Evolutionary conservation across 2,797 vertebrate species (phyloP).

Genomic region (Bothrops alternatus): DNA sequence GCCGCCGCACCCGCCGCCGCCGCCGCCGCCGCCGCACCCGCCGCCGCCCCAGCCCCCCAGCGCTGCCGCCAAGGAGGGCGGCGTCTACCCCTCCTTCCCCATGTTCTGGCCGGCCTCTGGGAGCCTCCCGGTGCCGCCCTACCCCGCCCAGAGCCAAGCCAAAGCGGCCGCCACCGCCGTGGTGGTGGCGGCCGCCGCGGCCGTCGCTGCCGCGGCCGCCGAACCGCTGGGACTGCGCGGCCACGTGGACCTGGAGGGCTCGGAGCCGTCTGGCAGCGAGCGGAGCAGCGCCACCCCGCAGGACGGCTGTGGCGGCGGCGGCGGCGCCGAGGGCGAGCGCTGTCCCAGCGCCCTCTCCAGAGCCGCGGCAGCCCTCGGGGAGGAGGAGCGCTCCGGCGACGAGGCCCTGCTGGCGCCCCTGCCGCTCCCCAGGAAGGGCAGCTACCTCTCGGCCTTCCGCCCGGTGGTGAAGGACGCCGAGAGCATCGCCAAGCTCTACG

Average conservation of each 20-base stretch:
- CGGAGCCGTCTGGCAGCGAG: constrained; percentile 55
- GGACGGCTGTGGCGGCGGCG: constrained; percentile 49
- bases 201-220: constrained; percentile 27
- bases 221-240: constrained; percentile 4
- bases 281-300: constrained; percentile 55
- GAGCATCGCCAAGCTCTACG: constrained; percentile 95
- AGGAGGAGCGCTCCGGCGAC: constrained; percentile 55
- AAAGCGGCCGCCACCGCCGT: constrained; percentile 73
- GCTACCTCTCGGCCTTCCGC: constrained; percentile 92
- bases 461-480: constrained; percentile 93
- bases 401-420: constrained; percentile 63
- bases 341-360: constrained; percentile 53
- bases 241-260: constrained; percentile 49
- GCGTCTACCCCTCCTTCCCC: constrained; percentile 87
- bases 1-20: constrained; percentile 58
- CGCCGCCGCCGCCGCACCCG: constrained; percentile 58
- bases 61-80: constrained; percentile 73
- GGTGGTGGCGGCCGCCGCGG: constrained; percentile 62
- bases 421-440: constrained; percentile 75
- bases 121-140: constrained; percentile 84
- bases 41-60: constrained; percentile 68
- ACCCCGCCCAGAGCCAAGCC: constrained; percentile 79
- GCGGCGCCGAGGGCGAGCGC: constrained; percentile 54
- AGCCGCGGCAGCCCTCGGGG: constrained; percentile 44
- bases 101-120: constrained; percentile 92